Conservation (phyloP, 1,140 invertebrate species). For the Triops longicaudatus region DNA sequence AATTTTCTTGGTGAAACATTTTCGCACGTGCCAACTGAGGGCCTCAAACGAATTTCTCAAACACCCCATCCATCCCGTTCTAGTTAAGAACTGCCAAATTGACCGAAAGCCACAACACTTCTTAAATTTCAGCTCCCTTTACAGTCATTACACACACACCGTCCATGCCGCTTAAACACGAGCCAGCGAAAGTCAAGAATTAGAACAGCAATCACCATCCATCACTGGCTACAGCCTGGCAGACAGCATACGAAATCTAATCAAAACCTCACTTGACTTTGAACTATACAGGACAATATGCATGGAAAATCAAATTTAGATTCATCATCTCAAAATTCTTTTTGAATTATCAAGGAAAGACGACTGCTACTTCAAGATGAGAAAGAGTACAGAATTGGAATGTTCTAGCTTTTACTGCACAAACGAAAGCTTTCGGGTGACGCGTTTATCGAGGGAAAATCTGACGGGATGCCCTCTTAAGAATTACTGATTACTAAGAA, state of each 20-base stretch:
- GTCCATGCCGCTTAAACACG: neutral
- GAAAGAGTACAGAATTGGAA: no score
- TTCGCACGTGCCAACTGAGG: neutral
- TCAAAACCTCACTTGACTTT: no score
- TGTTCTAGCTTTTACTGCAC: no score
- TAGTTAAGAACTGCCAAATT: neutral
- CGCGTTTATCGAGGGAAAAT: no score
- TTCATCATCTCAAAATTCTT: no score
- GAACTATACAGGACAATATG: no score
- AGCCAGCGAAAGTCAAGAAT: neutral
- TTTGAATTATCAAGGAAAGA: no score
- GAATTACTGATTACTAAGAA: no score
- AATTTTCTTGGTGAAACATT: neutral
- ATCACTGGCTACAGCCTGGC: neutral
- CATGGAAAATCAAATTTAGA: no score
- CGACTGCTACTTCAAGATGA: no score
- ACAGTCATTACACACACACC: neutral
- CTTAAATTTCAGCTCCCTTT: neutral
- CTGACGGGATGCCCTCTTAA: no score
- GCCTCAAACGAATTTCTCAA: neutral
- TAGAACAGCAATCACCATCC: conserved; percentile 6
- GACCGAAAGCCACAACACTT: neutral
- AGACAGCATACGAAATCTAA: neutral
- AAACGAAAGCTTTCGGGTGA: no score
- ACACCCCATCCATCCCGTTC: neutral